A percentile compares a stretch with the other conserved stretches of the same genome.
Evolutionary conservation across 2,888 invertebrate genomes (phyloP).

Genomic region (Sarcophaga rosellei): DNA sequence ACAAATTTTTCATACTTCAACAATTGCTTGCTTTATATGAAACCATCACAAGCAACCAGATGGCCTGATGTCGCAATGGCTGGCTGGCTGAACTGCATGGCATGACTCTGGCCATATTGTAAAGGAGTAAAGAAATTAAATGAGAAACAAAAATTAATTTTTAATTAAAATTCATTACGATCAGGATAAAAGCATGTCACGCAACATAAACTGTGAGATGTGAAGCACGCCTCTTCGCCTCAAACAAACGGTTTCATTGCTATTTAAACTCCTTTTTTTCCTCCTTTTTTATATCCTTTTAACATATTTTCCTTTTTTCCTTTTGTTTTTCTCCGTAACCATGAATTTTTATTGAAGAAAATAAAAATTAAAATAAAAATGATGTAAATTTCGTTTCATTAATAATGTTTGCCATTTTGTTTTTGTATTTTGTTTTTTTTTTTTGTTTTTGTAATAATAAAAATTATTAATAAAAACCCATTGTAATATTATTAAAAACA

Average conservation of each 20-base stretch:
- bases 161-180: constrained; percentile 63
- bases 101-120: not conserved
- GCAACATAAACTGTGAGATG: not conserved
- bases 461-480: no score
- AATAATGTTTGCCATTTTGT: no score
- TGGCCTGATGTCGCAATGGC: not conserved
- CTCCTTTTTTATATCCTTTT: constrained; percentile 23
- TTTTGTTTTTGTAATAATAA: no score
- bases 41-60: no score
- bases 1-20: no score
- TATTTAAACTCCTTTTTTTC: constrained; percentile 1
- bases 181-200: constrained; percentile 7
- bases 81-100: not conserved
- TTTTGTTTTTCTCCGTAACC: not conserved
- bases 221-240: not conserved
- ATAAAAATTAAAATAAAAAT: not conserved
- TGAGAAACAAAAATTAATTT: constrained; percentile 53
- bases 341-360: constrained; percentile 23
- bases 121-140: constrained; percentile 10
- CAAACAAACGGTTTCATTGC: not conserved
- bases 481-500: no score
- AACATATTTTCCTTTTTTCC: not conserved
- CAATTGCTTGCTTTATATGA: no score
- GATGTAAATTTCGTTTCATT: no score
- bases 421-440: no score